phyloP scores from a whole-genome alignment of 2,888 invertebrate species.

The Erebia ligea region DNA sequence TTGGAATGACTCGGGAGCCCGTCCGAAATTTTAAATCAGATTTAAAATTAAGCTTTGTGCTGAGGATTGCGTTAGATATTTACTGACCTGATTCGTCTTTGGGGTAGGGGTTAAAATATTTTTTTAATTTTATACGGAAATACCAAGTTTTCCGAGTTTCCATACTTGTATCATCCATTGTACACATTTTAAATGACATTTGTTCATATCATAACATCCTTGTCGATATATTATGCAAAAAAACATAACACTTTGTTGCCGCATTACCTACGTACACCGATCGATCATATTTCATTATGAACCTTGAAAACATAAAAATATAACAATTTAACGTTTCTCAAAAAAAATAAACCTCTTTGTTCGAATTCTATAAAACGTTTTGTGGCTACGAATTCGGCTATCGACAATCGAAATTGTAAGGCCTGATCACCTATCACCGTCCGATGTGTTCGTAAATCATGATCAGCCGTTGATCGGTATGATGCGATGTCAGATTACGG shows the following conservation, averaged over 20 bases:
- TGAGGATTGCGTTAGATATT: no score
- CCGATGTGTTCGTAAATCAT: slow-evolving; percentile 78
- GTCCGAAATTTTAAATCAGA: no score
- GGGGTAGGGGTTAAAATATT: no score
- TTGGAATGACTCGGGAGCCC: no score
- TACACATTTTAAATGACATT: no score
- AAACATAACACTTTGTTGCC: not conserved
- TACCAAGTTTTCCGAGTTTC: no score
- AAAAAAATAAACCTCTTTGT: slow-evolving; percentile 36
- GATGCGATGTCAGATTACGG: slow-evolving; percentile 79
- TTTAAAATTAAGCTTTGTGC: no score
- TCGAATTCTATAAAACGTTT: slow-evolving; percentile 38
- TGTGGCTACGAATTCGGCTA: slow-evolving; percentile 44
- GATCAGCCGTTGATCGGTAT: slow-evolving; percentile 76
- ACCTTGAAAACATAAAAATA: slow-evolving; percentile 25
- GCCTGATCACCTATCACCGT: slow-evolving; percentile 75
- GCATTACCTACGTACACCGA: not conserved
- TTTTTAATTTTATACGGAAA: no score
- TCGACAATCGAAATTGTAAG: slow-evolving; percentile 72
- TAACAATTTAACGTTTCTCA: slow-evolving; percentile 30
- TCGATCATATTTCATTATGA: slow-evolving; percentile 23
- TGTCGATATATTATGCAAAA: not conserved
- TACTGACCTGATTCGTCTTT: no score
- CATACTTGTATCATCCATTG: no score
- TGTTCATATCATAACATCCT: not conserved